These are phyloP conservation scores for Pachycephus smyrnensis DNA, from an alignment of 2,888 invertebrate species.

Conservation along the genomic window DNA sequence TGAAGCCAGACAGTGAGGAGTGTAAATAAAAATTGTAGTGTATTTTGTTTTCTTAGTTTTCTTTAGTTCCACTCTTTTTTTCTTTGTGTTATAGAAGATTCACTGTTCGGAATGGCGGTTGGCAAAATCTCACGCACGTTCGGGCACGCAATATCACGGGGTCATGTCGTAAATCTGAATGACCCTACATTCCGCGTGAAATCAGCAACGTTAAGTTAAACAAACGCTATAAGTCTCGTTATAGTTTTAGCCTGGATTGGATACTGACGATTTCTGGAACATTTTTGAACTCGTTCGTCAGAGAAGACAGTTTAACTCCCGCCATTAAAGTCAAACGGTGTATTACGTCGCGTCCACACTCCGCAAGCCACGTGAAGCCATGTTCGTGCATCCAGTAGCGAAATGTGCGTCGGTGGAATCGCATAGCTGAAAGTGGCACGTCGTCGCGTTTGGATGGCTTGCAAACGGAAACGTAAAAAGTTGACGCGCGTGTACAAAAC, in stretches of 20 bases:
- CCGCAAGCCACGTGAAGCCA: not conserved
- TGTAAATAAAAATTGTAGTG: not conserved
- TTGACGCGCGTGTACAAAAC: conserved; percentile 31
- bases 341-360: not conserved
- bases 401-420: not conserved
- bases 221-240: not conserved
- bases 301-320: not conserved
- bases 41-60: not conserved
- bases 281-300: not conserved
- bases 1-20: not conserved
- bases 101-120: not conserved
- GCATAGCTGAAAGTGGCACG: not conserved
- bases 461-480: conserved; percentile 63
- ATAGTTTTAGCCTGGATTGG: not conserved
- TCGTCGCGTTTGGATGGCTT: conserved; percentile 56
- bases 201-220: no score
- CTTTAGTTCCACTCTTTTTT: not conserved
- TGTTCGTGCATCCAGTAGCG: not conserved
- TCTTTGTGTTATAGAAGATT: not conserved
- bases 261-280: not conserved
- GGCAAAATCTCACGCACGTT: not conserved
- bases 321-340: not conserved
- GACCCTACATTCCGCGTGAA: no score
- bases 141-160: not conserved
- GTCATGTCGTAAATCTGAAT: no score